Evolutionary conservation across 2,888 invertebrate species (phyloP), one percentile per base, ranked within the genome.

Genomic region (Heliconius aoede): DNA sequence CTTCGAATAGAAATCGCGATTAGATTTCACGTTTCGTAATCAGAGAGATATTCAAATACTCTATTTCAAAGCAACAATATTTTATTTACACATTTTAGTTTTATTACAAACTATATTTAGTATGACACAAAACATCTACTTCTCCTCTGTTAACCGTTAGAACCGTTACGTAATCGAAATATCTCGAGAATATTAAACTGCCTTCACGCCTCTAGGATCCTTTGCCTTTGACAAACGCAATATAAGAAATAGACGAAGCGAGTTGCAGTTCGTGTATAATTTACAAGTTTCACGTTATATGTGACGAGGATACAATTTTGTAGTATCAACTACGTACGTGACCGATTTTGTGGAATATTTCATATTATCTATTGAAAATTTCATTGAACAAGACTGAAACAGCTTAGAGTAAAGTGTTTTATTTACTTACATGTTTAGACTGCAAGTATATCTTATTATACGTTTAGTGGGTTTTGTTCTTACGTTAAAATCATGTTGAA

Each of bases 291-390:
- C 69, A 62, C 74, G 51, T 61, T 69, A 69, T 61, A 74, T 30
- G 74, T 67, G 74, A 74, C 58, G 46, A 67, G 30, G 74, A 75
- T 75, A 67, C 62, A 75, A 75, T 75, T 75, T 75, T 69, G 74
- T 69, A 69, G 74, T 69, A 75, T 75, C 74, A 75, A 75, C 69
- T 75, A 30, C 21, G 58, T 67, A 74, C 74, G 74, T 75, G 74
- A 69, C 60, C 74, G 69, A 75, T 75, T 36, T 60, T 75, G 74
- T 32, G 55, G 62, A 69, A 75, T 69, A 71, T 75, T 61, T 61
- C 61, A 75, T 69, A 69, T 75, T 75, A 62, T 26, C 30, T 69
- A 75, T 75, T 75, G 74, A 69, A 75, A 40, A 69, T 75, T 58
- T 51, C 62, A 74, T 40, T 74, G 67, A 67, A 30, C 11, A 18